Evolutionary conservation across 2,888 invertebrate genomes (phyloP).

Genomic region (Uloborus plumipes): DNA sequence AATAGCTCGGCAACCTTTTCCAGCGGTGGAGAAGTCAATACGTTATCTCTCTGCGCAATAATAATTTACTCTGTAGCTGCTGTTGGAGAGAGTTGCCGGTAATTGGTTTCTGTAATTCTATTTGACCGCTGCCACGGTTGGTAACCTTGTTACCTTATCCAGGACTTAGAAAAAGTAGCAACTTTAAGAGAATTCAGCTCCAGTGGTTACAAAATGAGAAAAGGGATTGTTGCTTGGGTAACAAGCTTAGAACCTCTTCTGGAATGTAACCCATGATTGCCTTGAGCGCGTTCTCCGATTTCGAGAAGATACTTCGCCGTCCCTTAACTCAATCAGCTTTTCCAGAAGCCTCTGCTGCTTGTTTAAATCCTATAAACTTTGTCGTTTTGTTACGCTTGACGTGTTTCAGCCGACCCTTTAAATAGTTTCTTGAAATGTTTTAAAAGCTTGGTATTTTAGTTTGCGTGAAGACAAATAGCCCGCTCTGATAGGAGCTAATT

Average conservation of each 20-base stretch:
- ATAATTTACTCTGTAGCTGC: slow-evolving; percentile 63
- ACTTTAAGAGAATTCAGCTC: slow-evolving; percentile 61
- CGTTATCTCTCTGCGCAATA: slow-evolving; percentile 59
- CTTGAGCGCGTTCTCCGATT: slow-evolving; percentile 30
- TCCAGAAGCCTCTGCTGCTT: slow-evolving; percentile 50
- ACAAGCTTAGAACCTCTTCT: slow-evolving; percentile 57
- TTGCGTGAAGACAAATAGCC: slow-evolving; percentile 60
- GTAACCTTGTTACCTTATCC: slow-evolving; percentile 54
- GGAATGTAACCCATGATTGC: slow-evolving; percentile 57
- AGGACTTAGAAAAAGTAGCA: slow-evolving; percentile 38
- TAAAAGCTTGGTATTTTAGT: slow-evolving; percentile 61
- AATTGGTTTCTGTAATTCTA: slow-evolving; percentile 64
- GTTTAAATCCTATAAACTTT: slow-evolving; percentile 64
- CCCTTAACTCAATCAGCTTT: slow-evolving; percentile 60
- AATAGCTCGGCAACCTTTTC: slow-evolving; percentile 46
- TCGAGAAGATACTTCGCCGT: slow-evolving; percentile 33
- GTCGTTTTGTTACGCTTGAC: slow-evolving; percentile 50
- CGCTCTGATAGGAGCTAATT: slow-evolving; percentile 48
- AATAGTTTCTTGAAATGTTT: slow-evolving; percentile 57
- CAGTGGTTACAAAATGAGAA: slow-evolving; percentile 64
- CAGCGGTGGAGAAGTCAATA: slow-evolving; percentile 61
- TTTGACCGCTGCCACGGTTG: slow-evolving; percentile 57
- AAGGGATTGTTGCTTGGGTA: slow-evolving; percentile 63
- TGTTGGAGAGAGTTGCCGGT: slow-evolving; percentile 43
- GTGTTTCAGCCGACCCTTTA: slow-evolving; percentile 42